Evolutionary conservation across 2,888 invertebrate species (phyloP).

Genomic region (Saturnia japonica): DNA sequence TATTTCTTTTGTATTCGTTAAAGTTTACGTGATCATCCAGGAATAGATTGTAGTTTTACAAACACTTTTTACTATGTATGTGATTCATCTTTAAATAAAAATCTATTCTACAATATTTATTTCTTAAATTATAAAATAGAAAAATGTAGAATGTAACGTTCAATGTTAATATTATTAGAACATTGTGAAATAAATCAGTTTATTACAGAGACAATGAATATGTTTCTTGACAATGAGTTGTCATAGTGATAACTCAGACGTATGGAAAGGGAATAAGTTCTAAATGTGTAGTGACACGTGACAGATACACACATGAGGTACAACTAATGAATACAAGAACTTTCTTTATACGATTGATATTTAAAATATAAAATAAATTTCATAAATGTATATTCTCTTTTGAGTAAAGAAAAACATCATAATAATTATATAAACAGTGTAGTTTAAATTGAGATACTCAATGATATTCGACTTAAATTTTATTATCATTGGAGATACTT

Average conservation of each 20-base stretch:
- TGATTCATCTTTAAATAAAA: too few species aligned
- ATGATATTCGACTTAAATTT: too few species aligned
- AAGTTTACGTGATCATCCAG: neutral
- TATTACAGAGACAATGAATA: neutral
- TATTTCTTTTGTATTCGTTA: neutral
- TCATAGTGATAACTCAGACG: neutral
- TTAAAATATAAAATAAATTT: too few species aligned
- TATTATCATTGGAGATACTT: too few species aligned
- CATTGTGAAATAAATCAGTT: neutral
- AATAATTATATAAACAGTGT: neutral
- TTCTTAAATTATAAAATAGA: neutral
- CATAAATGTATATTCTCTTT: too few species aligned
- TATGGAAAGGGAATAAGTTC: neutral
- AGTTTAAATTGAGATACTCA: neutral
- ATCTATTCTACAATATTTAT: neutral
- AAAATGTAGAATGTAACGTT: neutral
- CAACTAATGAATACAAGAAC: neutral
- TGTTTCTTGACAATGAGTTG: neutral
- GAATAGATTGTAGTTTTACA: neutral
- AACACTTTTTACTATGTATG: neutral
- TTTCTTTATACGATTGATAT: neutral
- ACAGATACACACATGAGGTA: neutral
- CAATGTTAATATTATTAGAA: neutral
- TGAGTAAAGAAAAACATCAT: too few species aligned
- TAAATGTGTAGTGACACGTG: conserved; percentile 1